Evolutionary conservation across 2,888 invertebrate genomes (phyloP), one percentile per base, ranked within the genome.

Genomic region (Allophyes oxyacanthae): DNA sequence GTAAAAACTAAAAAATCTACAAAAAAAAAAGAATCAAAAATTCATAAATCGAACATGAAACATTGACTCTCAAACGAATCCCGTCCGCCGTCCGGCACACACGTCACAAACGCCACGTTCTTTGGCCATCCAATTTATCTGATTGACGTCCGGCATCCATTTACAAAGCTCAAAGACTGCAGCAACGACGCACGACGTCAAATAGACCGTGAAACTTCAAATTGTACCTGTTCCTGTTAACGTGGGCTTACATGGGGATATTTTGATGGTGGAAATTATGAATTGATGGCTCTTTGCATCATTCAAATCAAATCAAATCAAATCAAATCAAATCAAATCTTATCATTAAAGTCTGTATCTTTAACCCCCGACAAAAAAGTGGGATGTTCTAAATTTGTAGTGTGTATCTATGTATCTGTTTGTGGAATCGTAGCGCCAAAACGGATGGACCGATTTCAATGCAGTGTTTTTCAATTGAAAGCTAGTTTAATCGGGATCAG

Each of bases 131-230:
- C 92, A 92, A 92, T 92, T 92, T 91, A 87, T 75, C 90, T 92
- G 92, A 92, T 92, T 92, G 92, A 91, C 87, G 90, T 84, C 64
- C 82, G 70, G 71, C 72, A 72, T 88, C 90, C 86, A 87, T 84
- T 88, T 90, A 84, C 91, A 91, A 90, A 92, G 86, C 88, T 88
- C 91, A 91, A 92, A 92, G 91, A 90, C 91, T 84, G 66, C 30
- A 64, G 45, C 32, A 49, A 58, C 65, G 53, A 42, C 72, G 75
- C 79, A 20, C 82, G 79, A 78, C 70, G 75, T 66, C 80, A 78
- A 82, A 82, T 82, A 72, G 72, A 72, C 65, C 78, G 74, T 78
- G 80, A 79, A 77, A 79, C 73, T 72, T 62, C 55, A 72, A 72
- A 73, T 72, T 68, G 72, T 54, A 66, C 51, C 54, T 55, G 55